These are phyloP conservation scores for Anabacerthia variegaticeps DNA, from an alignment of 2,797 vertebrate genomes.

Conservation along the genomic window DNA sequence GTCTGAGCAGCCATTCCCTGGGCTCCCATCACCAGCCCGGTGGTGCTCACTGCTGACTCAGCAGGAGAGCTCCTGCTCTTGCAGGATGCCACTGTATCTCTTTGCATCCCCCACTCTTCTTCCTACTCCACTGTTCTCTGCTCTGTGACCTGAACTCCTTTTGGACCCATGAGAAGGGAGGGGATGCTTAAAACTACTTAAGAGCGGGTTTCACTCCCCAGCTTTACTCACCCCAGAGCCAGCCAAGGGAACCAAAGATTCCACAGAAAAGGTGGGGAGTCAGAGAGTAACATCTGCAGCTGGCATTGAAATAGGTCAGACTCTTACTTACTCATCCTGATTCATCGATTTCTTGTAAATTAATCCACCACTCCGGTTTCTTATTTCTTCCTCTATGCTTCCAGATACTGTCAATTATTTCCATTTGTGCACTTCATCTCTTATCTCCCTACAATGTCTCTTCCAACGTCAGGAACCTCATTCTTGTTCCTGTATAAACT, in stretches of 20 bases:
- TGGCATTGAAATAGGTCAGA: not conserved
- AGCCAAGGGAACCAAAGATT: not conserved
- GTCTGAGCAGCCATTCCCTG: not conserved
- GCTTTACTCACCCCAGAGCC: not conserved
- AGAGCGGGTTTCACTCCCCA: not conserved
- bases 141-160: not conserved
- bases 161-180: not conserved
- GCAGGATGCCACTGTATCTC: not conserved
- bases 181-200: not conserved
- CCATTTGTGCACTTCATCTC: not conserved
- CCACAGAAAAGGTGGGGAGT: not conserved
- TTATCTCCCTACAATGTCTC: not conserved
- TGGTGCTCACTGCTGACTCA: not conserved
- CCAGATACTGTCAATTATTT: not conserved
- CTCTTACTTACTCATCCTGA: not conserved
- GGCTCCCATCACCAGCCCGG: not conserved
- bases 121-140: not conserved
- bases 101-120: not conserved
- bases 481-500: not conserved
- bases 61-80: not conserved
- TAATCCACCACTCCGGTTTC: not conserved
- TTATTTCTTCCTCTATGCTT: not conserved
- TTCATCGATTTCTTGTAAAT: not conserved
- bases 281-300: not conserved
- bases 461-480: not conserved